These are phyloP conservation scores for Entomyzon cyanotis DNA, from an alignment of 2,113 vertebrate genomes.

Conservation along the genomic window DNA sequence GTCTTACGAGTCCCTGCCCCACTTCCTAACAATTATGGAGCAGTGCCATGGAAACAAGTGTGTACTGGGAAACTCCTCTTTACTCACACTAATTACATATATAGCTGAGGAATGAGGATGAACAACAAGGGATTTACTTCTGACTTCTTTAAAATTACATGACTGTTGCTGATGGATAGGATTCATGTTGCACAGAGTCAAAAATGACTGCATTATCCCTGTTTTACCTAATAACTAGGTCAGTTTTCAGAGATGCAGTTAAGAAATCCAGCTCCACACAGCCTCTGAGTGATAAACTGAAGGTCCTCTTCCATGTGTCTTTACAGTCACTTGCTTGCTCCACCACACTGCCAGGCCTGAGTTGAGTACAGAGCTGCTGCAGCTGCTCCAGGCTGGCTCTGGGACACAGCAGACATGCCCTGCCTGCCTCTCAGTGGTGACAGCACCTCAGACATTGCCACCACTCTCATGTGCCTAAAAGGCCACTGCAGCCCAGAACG, in stretches of 20 bases:
- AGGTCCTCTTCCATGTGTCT: not conserved
- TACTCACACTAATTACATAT: not conserved
- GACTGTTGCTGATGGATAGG: not conserved
- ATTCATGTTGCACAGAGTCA: not conserved
- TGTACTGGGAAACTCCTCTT: not conserved
- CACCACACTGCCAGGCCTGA: not conserved
- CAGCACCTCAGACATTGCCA: not conserved
- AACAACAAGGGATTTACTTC: not conserved
- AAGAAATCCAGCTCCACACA: not conserved
- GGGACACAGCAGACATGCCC: not conserved
- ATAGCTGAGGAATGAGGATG: not conserved
- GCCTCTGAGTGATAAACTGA: not conserved
- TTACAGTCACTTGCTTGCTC: not conserved
- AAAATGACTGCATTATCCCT: not conserved
- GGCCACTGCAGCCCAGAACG: not conserved
- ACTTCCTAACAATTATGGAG: not conserved
- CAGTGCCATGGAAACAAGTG: not conserved
- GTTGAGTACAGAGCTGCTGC: not conserved
- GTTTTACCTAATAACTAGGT: not conserved
- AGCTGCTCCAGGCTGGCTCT: not conserved
- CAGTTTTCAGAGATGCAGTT: not conserved
- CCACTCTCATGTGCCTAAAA: not conserved
- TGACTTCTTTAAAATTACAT: not conserved
- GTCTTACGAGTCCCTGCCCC: not conserved
- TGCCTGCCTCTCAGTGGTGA: conserved; percentile 19